A percentile compares a stretch with the other conserved stretches of the same genome.
phyloP scores from a whole-genome alignment of 2,888 invertebrate species.

The Axea sp. region DNA sequence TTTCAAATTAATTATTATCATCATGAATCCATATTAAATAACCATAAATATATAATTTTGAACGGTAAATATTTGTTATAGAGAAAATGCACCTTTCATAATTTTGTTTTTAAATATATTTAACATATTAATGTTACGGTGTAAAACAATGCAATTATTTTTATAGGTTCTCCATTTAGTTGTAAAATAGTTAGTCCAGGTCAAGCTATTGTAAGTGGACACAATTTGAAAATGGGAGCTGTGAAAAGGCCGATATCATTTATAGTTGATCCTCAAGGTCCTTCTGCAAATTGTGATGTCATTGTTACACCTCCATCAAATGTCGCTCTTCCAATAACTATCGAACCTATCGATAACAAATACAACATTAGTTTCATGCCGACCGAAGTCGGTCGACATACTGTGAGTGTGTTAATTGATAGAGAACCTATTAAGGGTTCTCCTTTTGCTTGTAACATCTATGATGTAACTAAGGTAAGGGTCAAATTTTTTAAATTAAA shows the following conservation, averaged over 20 bases:
- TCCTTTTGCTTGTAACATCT: constrained; percentile 96
- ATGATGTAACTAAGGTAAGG: constrained; percentile 90
- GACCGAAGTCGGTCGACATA: constrained; percentile 92
- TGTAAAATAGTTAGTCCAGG: constrained; percentile 88
- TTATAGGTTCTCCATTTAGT: constrained; percentile 93
- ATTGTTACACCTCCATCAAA: constrained; percentile 92
- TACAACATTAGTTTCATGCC: constrained; percentile 91
- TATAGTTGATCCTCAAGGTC: constrained; percentile 81
- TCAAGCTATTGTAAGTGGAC: constrained; percentile 84
- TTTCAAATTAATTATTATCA: too few relatives aligned
- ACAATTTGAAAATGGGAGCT: constrained; percentile 85
- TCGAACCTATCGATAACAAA: constrained; percentile 84
- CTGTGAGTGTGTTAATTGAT: constrained; percentile 89
- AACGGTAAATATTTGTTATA: too few relatives aligned
- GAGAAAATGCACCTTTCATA: too few relatives aligned
- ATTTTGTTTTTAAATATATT: too few relatives aligned
- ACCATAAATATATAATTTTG: too few relatives aligned
- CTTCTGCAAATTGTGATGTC: constrained; percentile 75
- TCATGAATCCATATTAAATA: too few relatives aligned
- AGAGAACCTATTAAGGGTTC: constrained; percentile 93
- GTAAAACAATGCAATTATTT: too few relatives aligned
- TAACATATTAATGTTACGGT: too few relatives aligned
- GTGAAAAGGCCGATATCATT: constrained; percentile 84
- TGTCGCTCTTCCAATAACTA: constrained; percentile 86
- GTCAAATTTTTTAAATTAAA: too few relatives aligned